Evolutionary conservation across 2,888 invertebrate species (phyloP).

Genomic region (Tenthredo livida): DNA sequence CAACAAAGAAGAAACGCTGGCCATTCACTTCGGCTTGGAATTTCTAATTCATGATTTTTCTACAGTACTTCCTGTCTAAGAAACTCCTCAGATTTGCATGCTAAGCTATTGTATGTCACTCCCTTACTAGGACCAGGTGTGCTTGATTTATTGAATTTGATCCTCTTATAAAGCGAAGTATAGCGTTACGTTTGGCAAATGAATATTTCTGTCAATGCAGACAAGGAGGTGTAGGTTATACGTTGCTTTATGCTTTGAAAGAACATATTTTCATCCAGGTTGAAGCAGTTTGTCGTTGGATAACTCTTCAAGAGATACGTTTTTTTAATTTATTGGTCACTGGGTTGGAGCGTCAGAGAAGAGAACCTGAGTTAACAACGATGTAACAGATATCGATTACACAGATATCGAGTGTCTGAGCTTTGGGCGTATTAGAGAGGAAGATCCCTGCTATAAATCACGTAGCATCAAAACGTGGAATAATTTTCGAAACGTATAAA

Average conservation of each 20-base stretch:
- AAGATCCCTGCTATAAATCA: constrained; percentile 19
- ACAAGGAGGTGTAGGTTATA: neutral
- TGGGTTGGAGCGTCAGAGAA: neutral
- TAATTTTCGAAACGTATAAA: constrained; percentile 4
- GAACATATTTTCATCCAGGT: neutral
- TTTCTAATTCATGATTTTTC: neutral
- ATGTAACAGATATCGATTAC: constrained; percentile 27
- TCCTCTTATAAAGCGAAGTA: neutral
- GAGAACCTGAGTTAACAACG: constrained; percentile 3
- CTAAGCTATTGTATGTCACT: neutral
- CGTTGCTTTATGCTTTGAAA: neutral
- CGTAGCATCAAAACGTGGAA: constrained; percentile 17
- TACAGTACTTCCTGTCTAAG: neutral
- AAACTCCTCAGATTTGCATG: neutral
- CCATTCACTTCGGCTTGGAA: neutral
- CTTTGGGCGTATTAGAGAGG: neutral
- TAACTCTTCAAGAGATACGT: neutral
- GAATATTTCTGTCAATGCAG: neutral
- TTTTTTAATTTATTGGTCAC: neutral
- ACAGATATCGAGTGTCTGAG: constrained; percentile 28
- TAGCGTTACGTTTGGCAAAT: neutral
- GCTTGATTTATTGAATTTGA: neutral
- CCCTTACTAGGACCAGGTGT: neutral
- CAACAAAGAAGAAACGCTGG: neutral
- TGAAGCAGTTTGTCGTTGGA: neutral